Conservation (phyloP, 2,888 invertebrate genomes). For the Chesias legatella region DNA sequence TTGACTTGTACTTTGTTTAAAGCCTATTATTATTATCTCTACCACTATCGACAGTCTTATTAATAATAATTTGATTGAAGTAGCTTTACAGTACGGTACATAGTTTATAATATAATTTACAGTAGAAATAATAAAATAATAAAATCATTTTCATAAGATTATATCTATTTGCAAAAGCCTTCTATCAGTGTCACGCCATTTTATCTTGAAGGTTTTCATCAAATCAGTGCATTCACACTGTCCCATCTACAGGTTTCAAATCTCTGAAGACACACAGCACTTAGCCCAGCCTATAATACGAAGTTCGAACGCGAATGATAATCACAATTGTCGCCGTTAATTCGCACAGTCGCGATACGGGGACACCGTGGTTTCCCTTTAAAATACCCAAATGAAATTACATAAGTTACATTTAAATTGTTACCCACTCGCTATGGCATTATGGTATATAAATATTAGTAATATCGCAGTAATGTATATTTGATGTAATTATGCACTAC, state of each 20-base stretch:
- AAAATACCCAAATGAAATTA: conserved; percentile 49
- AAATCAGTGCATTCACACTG: conserved; percentile 2
- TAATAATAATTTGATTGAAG: too few relatives aligned
- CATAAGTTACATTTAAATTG: conserved; percentile 36
- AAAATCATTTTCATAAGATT: too few relatives aligned
- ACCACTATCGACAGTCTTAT: too few relatives aligned
- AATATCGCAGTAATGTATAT: conserved; percentile 29
- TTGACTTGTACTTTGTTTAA: too few relatives aligned
- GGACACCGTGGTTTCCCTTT: conserved; percentile 44
- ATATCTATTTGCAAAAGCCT: too few relatives aligned
- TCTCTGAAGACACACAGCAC: conserved; percentile 31
- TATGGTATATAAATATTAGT: conserved; percentile 24
- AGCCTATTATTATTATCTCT: too few relatives aligned
- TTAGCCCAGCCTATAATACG: conserved; percentile 43
- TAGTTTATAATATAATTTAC: too few relatives aligned
- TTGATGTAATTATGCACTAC: conserved; percentile 35
- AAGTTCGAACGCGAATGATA: conserved; percentile 59
- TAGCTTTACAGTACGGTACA: too few relatives aligned
- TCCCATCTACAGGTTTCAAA: conserved; percentile 30
- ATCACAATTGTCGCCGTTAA: conserved; percentile 74
- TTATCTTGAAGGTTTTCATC: too few relatives aligned
- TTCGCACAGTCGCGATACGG: conserved; percentile 66
- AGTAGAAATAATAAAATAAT: too few relatives aligned
- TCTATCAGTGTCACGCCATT: too few relatives aligned
- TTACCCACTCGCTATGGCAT: conserved; percentile 20